Base-by-base conservation (phyloP, 1,140 invertebrate species). In the Drosophila lowei region DNA sequence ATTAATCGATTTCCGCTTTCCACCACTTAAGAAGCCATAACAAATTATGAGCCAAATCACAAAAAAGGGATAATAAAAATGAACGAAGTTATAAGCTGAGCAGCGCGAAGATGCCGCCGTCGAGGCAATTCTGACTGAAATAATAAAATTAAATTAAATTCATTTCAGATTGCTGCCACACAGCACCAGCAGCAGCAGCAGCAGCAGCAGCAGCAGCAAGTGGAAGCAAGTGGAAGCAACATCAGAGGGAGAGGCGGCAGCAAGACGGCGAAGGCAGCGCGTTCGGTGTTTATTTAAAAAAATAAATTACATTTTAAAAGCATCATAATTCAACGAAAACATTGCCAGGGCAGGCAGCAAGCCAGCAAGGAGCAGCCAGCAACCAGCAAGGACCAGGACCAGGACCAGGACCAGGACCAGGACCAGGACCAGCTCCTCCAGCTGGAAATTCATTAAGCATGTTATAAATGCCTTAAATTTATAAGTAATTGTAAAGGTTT, bases 281-380 rank as follows among this genome's bases (percentile, higher is more conserved):
- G 59, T 61, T 57, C 65, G 67, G 77, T 84, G 81, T 84, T 84
- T 84, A 84, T 84, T 84, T 84, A 77, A 86, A 85, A 85, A 86
- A 77, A 85, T 85, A 86, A 85, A 85, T 85, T 85, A 81, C 83
- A 72, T 81, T 85, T 85, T 85, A 85, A 85, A 85, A 85, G 81
- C 81, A 85, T 85, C 81, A 85, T 85, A 86, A 86, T 88, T 86
- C 81, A 86, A 86, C 62, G 83, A 88, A 86, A 86, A 88, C 81
- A 88, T 71, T 67, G 66, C 77, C 77, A 86, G 62, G 56, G 62
- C 72, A 72, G 30, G 34, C 34, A 50, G 50, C 75, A 67, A 44
- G 6, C 28, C 30, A 61, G 48, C 48, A 50, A 21, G 50, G 16
- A 38, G 16, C 56, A 58, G 6, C 57, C 44, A 38, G 48, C 25